A percentile compares a stretch with the other conserved stretches of the same genome.
Evolutionary conservation across 2,888 invertebrate genomes (phyloP).

Genomic region (Rhamphomyia laevipes): DNA sequence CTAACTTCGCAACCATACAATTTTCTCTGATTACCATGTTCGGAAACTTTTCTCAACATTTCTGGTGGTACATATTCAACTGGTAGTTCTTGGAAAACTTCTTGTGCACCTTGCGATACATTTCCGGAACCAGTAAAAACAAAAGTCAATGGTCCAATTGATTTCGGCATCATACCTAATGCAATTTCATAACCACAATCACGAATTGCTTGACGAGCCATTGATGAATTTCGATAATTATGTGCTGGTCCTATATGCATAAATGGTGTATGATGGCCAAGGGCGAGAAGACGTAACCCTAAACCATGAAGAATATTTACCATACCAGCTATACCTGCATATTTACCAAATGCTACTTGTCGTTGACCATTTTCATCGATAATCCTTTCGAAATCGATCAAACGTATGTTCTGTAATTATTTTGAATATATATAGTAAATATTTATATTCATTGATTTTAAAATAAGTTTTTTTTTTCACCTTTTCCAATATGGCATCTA

Average conservation of each 20-base stretch:
- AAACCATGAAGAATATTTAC: conserved; percentile 97
- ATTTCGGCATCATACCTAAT: conserved; percentile 91
- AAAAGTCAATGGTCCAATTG: conserved; percentile 92
- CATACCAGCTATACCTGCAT: conserved; percentile 97
- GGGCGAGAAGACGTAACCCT: conserved; percentile 75
- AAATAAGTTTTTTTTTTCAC: conserved; percentile 18
- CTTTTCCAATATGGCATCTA: conserved; percentile 92
- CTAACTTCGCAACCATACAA: conserved; percentile 94
- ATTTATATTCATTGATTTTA: not conserved
- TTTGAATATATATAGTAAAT: conserved; percentile 31
- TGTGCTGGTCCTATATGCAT: conserved; percentile 99
- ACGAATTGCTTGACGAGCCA: conserved; percentile 93
- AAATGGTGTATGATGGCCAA: conserved; percentile 98
- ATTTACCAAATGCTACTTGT: conserved; percentile 97
- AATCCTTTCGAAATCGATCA: conserved; percentile 96
- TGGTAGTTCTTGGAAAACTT: conserved; percentile 92
- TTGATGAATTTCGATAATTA: conserved; percentile 94
- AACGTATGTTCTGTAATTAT: conserved; percentile 58
- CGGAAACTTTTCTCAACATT: conserved; percentile 87
- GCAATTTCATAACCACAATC: conserved; percentile 99
- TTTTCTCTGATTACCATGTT: conserved; percentile 95
- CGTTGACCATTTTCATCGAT: conserved; percentile 80
- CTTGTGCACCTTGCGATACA: conserved; percentile 86
- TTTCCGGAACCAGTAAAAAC: conserved; percentile 98
- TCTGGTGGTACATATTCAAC: conserved; percentile 96